These are phyloP conservation scores for Jaculus jaculus DNA, from an alignment of 2,113 vertebrate genomes.

Conservation along the genomic window DNA sequence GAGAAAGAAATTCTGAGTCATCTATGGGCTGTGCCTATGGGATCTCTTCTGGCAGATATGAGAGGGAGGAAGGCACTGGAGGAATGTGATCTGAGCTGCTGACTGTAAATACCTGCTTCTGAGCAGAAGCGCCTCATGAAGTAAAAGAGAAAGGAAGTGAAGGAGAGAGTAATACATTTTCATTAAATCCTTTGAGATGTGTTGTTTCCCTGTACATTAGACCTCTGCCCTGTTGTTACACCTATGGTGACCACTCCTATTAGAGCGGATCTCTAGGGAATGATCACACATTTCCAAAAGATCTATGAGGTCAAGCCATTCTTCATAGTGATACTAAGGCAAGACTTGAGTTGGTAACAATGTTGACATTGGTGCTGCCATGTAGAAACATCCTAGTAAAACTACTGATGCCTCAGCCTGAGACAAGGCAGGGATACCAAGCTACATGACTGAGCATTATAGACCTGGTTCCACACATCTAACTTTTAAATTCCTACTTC, in stretches of 20 bases:
- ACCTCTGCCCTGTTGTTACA: not conserved
- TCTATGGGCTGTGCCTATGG: not conserved
- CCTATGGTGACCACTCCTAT: not conserved
- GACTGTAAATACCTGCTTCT: not conserved
- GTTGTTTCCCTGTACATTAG: not conserved
- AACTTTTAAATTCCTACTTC: not conserved
- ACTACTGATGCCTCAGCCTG: not conserved
- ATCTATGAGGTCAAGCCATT: not conserved
- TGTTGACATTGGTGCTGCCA: not conserved
- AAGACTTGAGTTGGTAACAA: not conserved
- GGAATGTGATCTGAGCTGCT: not conserved
- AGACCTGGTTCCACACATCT: not conserved
- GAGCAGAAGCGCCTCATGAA: not conserved
- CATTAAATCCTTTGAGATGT: not conserved
- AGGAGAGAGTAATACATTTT: not conserved
- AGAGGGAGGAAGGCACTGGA: not conserved
- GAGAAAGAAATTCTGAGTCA: not conserved
- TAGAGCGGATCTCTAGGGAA: not conserved
- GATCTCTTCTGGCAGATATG: not conserved
- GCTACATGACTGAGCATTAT: not conserved
- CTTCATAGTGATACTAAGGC: not conserved
- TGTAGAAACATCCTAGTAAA: not conserved
- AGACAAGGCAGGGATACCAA: not conserved
- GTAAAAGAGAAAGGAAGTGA: not conserved
- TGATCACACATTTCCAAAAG: not conserved